phyloP scores from a whole-genome alignment of 1,140 invertebrate genomes.

The Stegodyphus mimosarum region DNA sequence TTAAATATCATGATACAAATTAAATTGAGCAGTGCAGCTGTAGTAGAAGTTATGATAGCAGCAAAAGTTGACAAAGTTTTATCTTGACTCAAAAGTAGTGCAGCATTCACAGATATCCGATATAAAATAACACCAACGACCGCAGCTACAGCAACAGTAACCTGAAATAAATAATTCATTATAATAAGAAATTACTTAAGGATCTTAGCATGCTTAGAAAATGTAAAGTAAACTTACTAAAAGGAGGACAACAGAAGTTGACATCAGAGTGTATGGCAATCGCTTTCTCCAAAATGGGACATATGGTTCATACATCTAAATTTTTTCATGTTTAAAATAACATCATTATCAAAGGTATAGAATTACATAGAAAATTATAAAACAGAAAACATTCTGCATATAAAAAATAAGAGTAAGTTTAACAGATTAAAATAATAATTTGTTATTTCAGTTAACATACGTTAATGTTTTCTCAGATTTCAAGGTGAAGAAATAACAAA shows the following conservation, averaged over 20 bases:
- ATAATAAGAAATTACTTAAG: not conserved
- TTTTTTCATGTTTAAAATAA: not conserved
- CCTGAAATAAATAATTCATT: constrained; percentile 69
- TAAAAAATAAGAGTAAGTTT: too few relatives aligned
- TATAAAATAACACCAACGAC: constrained; percentile 93
- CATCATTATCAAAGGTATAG: not conserved
- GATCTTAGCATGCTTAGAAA: not conserved
- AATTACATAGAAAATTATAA: not conserved
- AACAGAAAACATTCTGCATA: too few relatives aligned
- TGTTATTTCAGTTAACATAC: too few relatives aligned
- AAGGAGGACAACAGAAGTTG: constrained; percentile 84
- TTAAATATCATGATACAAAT: constrained; percentile 88
- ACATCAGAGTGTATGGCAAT: constrained; percentile 84
- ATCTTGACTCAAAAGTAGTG: constrained; percentile 65
- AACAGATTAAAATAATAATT: too few relatives aligned
- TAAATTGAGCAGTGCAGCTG: constrained; percentile 88
- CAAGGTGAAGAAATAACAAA: not conserved
- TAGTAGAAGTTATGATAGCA: constrained; percentile 83
- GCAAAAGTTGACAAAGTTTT: constrained; percentile 76
- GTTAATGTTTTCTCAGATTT: not conserved
- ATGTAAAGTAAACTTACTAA: constrained; percentile 72
- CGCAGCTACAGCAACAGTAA: constrained; percentile 82
- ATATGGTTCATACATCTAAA: constrained; percentile 81
- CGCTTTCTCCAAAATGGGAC: constrained; percentile 90
- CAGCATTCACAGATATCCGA: constrained; percentile 86